These are phyloP conservation scores for Spinus olivaceus DNA, from an alignment of 2,797 vertebrate genomes.

Conservation along the genomic window DNA sequence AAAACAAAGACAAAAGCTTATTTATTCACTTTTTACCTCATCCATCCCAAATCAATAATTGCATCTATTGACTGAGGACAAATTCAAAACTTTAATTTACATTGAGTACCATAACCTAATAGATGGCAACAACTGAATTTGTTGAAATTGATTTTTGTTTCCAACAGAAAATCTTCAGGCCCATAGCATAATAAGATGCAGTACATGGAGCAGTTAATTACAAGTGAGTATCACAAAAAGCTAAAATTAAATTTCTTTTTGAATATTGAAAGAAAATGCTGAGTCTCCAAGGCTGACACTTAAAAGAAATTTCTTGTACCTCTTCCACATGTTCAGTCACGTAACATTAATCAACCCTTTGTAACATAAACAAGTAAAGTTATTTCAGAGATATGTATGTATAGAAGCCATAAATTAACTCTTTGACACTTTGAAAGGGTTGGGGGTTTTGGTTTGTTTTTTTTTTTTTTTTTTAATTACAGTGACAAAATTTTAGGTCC, in stretches of 20 bases:
- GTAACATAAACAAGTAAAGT: not conserved
- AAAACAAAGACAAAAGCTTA: conserved; percentile 62
- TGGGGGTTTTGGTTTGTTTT: not conserved
- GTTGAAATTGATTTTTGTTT: conserved; percentile 70
- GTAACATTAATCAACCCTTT: not conserved
- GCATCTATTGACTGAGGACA: conserved; percentile 66
- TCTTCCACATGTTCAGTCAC: not conserved
- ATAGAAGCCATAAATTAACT: not conserved
- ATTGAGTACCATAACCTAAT: conserved; percentile 69
- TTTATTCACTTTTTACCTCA: conserved; percentile 56
- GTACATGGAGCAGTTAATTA: conserved; percentile 56
- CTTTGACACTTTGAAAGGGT: not conserved
- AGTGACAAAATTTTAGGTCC: not conserved
- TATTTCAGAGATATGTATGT: not conserved
- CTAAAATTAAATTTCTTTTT: not conserved
- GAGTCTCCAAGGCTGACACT: not conserved
- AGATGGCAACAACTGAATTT: conserved; percentile 69
- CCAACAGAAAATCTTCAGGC: conserved; percentile 58
- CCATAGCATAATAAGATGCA: not conserved
- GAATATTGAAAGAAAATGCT: conserved; percentile 1
- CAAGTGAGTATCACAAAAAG: conserved; percentile 31
- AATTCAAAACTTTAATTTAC: conserved; percentile 77
- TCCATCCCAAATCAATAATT: conserved; percentile 71
- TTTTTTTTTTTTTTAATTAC: not conserved
- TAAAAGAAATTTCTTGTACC: not conserved